phyloP scores from a whole-genome alignment of 2,113 vertebrate species.

The Seriola dumerili region DNA sequence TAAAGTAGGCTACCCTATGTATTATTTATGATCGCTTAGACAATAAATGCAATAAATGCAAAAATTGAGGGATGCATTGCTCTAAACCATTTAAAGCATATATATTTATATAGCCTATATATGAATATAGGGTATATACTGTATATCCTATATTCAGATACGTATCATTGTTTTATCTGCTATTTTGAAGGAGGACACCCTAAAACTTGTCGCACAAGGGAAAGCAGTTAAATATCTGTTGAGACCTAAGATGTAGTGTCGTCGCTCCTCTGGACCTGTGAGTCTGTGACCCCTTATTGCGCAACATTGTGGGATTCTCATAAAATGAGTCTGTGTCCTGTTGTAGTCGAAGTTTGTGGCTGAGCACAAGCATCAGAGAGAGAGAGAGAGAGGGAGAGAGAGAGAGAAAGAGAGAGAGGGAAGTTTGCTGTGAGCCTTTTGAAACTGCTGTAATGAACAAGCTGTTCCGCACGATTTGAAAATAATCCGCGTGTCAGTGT shows the following conservation, averaged over 20 bases:
- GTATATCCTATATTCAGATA: too few species aligned
- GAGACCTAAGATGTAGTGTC: slow-evolving; percentile 28
- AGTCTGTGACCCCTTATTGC: slow-evolving; percentile 40
- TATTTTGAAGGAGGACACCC: too few species aligned
- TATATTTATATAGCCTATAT: too few species aligned
- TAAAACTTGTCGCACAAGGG: too few species aligned
- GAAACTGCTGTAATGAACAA: slow-evolving; percentile 79
- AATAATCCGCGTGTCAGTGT: slow-evolving; percentile 93
- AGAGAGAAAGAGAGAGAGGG: slow-evolving; percentile 2
- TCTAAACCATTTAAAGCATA: too few species aligned
- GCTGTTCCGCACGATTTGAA: slow-evolving; percentile 89
- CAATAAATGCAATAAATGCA: too few species aligned
- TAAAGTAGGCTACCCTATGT: not conserved
- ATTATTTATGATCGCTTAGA: not conserved
- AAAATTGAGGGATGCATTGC: not conserved
- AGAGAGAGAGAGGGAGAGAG: slow-evolving; percentile 16
- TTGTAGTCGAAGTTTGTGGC: slow-evolving; percentile 61
- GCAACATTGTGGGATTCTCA: slow-evolving; percentile 51
- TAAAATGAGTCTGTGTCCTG: slow-evolving; percentile 48
- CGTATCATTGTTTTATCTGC: too few species aligned
- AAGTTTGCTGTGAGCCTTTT: slow-evolving; percentile 78
- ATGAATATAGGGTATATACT: too few species aligned
- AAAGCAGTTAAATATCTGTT: not conserved
- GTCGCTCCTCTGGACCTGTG: slow-evolving; percentile 23
- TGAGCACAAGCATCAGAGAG: slow-evolving; percentile 68